Evolutionary conservation across 2,113 vertebrate genomes (phyloP), one percentile per base, ranked within the genome.

Genomic region (Gobius niger): DNA sequence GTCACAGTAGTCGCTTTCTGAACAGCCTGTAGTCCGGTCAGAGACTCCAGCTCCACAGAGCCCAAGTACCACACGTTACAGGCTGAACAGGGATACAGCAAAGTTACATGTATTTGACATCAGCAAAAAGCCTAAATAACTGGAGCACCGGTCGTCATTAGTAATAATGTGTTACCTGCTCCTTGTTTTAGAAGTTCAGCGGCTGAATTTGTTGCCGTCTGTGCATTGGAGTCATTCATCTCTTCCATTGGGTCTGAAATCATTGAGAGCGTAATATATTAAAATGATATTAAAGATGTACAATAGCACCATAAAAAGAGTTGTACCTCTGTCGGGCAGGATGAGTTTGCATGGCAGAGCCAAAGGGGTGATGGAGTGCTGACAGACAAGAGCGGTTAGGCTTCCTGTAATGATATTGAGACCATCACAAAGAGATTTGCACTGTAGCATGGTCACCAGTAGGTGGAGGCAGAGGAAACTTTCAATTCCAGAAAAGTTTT

Each of bases 41-140:
- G 90, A 16, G 96, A 98, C 89, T 98, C 97, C 93, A 97, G 93
- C 72, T 96, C 96, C 87, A 95, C 93, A 0, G 96, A 96, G 80
- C 95, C 96, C 86, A 98, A 88, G 88, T 95, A 98, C 96, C 97
- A 98, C 68, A 98, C 97, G 0, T 98, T 98, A 85, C 97, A 98
- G 0, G 97, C 97, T 98, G 13, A 47, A 41, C 44, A 16, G 53
- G 5, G 6, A 41, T 9, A 62, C 49, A 52, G 15, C 7, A 34
- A 41, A 59, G 24, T 59, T 15, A 59, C 24, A 7, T 34, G 24
- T 34, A 34, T 34, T 50, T 50, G 44, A 46, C 10, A 7, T 11
- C 10, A 46, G 10, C 5, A 9, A 7, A 46, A 46, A 9, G 44
- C 44, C 44, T 2, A 15, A 14, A 50, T 13, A 34, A 34, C 1